These are phyloP conservation scores for Ditylenchus dipsaci DNA, from an alignment of 1,140 invertebrate genomes.

Conservation along the genomic window DNA sequence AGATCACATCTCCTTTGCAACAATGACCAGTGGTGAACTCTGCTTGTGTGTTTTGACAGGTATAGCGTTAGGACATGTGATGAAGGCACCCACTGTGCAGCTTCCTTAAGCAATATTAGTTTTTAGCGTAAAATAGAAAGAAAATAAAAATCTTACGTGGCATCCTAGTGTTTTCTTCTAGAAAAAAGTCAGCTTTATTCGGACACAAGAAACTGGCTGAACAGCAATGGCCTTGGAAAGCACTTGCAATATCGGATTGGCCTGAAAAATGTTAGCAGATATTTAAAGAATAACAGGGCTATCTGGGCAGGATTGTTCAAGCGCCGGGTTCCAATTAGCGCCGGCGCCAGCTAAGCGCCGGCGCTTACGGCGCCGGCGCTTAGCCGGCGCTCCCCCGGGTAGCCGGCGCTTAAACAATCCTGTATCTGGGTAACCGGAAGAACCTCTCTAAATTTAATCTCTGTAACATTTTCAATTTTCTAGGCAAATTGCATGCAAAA, in stretches of 20 bases:
- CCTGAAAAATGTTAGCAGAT: constrained; percentile 11
- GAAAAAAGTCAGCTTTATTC: constrained; percentile 56
- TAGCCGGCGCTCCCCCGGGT: no score
- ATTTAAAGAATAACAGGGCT: no score
- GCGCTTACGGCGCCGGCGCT: no score
- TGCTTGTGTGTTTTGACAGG: constrained; percentile 53
- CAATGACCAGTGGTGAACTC: constrained; percentile 55
- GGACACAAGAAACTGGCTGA: constrained; percentile 50
- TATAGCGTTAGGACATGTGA: constrained; percentile 55
- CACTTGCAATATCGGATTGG: constrained; percentile 49
- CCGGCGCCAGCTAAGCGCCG: no score
- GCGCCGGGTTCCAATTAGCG: no score
- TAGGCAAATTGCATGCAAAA: no score
- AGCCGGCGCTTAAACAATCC: no score
- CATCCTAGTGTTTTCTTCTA: constrained; percentile 54
- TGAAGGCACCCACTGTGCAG: constrained; percentile 55
- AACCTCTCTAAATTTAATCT: no score
- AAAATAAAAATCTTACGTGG: constrained; percentile 33
- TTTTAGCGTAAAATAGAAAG: not conserved
- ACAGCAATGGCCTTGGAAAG: constrained; percentile 57
- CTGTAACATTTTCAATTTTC: no score
- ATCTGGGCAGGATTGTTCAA: no score
- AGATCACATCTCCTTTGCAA: constrained; percentile 54
- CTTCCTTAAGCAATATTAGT: not conserved
- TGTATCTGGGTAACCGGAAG: no score